These are phyloP conservation scores for Chrysolina americana DNA, from an alignment of 2,888 invertebrate species.

Conservation along the genomic window DNA sequence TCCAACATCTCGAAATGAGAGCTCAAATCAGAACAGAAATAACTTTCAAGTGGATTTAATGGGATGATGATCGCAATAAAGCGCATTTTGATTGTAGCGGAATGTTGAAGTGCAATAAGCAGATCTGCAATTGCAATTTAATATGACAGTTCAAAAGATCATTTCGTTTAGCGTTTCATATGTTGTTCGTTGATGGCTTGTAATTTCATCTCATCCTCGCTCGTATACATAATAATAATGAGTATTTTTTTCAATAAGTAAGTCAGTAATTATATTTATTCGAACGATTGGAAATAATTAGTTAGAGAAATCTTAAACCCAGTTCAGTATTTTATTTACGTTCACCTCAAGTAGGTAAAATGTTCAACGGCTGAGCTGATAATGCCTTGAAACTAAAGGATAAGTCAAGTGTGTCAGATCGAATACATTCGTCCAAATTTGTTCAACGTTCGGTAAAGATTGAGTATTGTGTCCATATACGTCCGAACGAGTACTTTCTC, in stretches of 20 bases:
- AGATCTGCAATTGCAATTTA: constrained; percentile 16
- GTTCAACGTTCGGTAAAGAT: too few relatives aligned
- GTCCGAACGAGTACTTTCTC: too few relatives aligned
- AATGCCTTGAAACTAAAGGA: too few relatives aligned
- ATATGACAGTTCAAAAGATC: constrained; percentile 15
- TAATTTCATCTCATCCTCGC: background rate
- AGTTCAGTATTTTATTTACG: too few relatives aligned
- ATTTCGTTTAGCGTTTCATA: constrained; percentile 1
- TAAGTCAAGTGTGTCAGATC: too few relatives aligned
- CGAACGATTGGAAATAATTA: too few relatives aligned
- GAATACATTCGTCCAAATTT: too few relatives aligned
- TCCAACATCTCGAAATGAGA: background rate
- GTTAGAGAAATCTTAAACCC: too few relatives aligned
- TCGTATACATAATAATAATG: background rate
- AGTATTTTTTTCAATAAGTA: background rate
- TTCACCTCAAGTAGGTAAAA: too few relatives aligned
- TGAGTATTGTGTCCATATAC: too few relatives aligned
- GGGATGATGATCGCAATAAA: background rate
- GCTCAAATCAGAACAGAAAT: constrained; percentile 11
- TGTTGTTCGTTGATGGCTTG: background rate
- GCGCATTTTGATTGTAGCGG: constrained; percentile 13
- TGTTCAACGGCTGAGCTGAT: too few relatives aligned
- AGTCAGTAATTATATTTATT: background rate
- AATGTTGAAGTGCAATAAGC: constrained; percentile 15
- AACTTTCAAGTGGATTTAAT: constrained; percentile 10